These are phyloP conservation scores for Eudyptes chrysolophus DNA, from an alignment of 2,113 vertebrate species.

Conservation along the genomic window DNA sequence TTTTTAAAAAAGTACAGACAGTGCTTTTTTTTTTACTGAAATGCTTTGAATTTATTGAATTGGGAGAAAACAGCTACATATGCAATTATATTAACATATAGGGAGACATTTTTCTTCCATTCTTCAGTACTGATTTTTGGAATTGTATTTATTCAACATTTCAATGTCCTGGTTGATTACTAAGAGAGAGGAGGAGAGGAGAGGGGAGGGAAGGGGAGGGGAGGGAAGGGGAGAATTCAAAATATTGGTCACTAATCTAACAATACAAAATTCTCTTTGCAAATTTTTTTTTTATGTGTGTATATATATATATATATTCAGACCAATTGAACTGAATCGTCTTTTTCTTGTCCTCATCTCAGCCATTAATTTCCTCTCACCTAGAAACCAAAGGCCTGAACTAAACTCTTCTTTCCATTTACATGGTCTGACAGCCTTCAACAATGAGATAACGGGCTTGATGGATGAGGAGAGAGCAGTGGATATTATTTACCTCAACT, in stretches of 20 bases:
- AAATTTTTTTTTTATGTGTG: neutral
- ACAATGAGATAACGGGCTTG: neutral
- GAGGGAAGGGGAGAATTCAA: neutral
- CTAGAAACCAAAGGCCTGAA: neutral
- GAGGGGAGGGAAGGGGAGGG: neutral
- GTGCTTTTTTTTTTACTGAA: neutral
- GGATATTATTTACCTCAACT: neutral
- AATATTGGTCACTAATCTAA: neutral
- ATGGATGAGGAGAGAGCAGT: neutral
- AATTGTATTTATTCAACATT: neutral
- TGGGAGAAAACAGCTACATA: neutral
- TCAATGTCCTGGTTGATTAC: neutral
- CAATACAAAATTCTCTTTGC: neutral
- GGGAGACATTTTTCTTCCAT: neutral
- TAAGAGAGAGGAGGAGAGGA: too few relatives aligned
- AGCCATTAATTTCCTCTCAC: neutral
- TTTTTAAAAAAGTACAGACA: neutral
- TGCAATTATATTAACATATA: neutral
- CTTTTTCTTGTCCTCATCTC: neutral
- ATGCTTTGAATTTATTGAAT: neutral
- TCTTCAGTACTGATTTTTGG: neutral
- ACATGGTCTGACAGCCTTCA: neutral
- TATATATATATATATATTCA: too few relatives aligned
- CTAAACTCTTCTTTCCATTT: neutral
- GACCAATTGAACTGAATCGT: neutral